Percentiles rank a stretch among this genome's conserved stretches.
Evolutionary conservation across 2,113 vertebrate genomes (phyloP).

Genomic region (Noturus placidus): DNA sequence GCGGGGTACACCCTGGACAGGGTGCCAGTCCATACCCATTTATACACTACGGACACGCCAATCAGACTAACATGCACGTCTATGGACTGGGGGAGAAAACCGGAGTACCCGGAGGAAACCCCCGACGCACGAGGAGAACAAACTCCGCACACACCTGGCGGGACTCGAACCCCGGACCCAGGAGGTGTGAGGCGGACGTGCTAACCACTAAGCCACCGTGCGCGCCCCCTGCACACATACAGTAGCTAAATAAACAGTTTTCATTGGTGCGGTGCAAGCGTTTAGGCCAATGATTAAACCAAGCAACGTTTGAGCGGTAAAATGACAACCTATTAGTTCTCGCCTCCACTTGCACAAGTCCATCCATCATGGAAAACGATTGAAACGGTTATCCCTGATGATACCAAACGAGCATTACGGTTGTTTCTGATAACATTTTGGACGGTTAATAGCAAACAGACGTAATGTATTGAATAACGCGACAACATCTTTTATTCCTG

Average conservation of each 20-base stretch:
- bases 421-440: not conserved
- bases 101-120: too few species aligned
- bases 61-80: too few species aligned
- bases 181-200: too few species aligned
- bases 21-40: too few species aligned
- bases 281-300: not conserved
- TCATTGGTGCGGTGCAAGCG: not conserved
- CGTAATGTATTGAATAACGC: not conserved
- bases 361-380: not conserved
- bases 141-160: too few species aligned
- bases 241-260: not conserved
- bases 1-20: too few species aligned
- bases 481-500: not conserved
- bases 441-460: not conserved
- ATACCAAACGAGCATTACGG: not conserved
- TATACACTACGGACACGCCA: too few species aligned
- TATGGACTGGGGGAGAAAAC: too few species aligned
- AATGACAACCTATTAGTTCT: not conserved
- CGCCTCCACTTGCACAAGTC: too few species aligned
- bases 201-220: too few species aligned
- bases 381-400: not conserved
- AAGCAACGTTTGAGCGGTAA: not conserved
- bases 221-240: not conserved
- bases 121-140: too few species aligned
- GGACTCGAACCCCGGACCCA: too few species aligned